Evolutionary conservation across 2,113 vertebrate species (phyloP), one percentile per base, ranked within the genome.

Genomic region (Lanius ludovicianus): DNA sequence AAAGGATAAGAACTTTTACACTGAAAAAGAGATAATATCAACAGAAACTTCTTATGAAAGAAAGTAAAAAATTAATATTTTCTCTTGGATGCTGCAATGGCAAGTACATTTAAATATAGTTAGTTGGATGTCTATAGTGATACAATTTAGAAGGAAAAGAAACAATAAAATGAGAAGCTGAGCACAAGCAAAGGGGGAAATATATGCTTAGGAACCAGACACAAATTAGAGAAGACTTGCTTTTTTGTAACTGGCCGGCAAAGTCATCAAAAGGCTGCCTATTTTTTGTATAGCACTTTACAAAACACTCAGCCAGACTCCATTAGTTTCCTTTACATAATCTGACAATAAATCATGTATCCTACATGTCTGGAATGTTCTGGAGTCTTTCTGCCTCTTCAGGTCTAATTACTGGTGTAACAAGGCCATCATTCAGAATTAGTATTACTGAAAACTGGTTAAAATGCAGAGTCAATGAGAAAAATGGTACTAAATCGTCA

Each of bases 161-260:
- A 85, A 47, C 2, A 75, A 60, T 21, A 46, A 84, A 79, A 84
- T 49, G 6, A 75, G 19, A 41, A 88, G n/a, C 15, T 65, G 28
- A 78, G 31, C 13, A 53, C 15, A 77, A 80, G 16, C 7, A 67
- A 86, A 57, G 3, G 8, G 9, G 27, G 13, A 89, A 76, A 68
- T 17, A 16, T 15, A 12, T 33, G 11, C 12, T 87, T 57, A 80
- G 74, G 21, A 80, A 31, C 4, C 11, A 52, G 18, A 74, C 3
- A 64, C 11, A 60, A 31, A 3, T 57, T 33, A n/a, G 0, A 60
- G 23, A 75, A 82, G 46, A 12, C 2, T 23, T 9, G 1, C 0
- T 33, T 52, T 57, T 57, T 52, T 52, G 13, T 68, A 63, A 84
- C 8, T 53, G 24, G 28, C 4, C 41, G 53, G 55, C 23, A 56